phyloP scores from a whole-genome alignment of 2,888 invertebrate species.

The Exephanes ischioxanthus region DNA sequence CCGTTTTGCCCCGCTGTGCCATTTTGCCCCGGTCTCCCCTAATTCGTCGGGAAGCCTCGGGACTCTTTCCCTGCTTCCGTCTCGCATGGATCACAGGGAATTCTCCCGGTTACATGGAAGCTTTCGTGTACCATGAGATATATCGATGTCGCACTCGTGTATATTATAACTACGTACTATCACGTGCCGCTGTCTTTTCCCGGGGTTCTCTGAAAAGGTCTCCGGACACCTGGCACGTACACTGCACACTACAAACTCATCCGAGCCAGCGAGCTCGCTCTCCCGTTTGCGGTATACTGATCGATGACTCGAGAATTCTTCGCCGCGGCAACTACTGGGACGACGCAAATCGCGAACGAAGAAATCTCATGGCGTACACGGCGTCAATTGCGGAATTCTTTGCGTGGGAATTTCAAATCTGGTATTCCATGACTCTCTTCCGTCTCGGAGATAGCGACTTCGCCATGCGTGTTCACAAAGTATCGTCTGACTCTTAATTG shows the following conservation, averaged over 20 bases:
- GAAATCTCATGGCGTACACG: conserved; percentile 38
- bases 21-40: no score
- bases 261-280: conserved; percentile 6
- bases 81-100: conserved; percentile 21
- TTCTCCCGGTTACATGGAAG: conserved; percentile 16
- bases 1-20: no score
- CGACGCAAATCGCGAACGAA: conserved; percentile 61
- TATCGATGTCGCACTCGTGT: conserved; percentile 38
- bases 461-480: conserved; percentile 20
- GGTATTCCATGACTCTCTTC: conserved; percentile 20
- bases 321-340: conserved; percentile 47
- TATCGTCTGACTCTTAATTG: no score
- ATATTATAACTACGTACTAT: conserved; percentile 32
- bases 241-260: conserved; percentile 15
- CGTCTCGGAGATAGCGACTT: conserved; percentile 53
- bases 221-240: conserved; percentile 58
- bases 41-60: conserved; percentile 17
- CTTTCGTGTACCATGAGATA: conserved; percentile 16
- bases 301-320: conserved; percentile 66
- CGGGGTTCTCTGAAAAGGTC: conserved; percentile 63
- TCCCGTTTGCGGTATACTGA: conserved; percentile 44
- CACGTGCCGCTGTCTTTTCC: conserved; percentile 49
- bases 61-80: conserved; percentile 28
- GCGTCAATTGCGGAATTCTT: conserved; percentile 61
- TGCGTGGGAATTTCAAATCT: conserved; percentile 64